Evolutionary conservation across 2,888 invertebrate species (phyloP).

Genomic region (Oegoconia quadripuncta): DNA sequence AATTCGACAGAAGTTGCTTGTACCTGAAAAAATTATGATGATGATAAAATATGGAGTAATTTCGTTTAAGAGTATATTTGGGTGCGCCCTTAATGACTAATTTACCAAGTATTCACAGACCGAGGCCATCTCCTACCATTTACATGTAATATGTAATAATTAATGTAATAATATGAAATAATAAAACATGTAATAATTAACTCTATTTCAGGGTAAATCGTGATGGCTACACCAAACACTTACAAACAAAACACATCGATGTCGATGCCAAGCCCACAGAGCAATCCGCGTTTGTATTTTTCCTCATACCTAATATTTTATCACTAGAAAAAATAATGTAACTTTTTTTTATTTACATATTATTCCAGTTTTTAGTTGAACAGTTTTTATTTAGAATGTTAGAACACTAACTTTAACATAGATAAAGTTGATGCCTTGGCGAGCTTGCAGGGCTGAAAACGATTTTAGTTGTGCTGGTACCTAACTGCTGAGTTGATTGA

Average conservation of each 20-base stretch:
- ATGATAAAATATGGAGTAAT: no score
- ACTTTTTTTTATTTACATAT: not conserved
- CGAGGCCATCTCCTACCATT: no score
- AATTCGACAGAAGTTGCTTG: no score
- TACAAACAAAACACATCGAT: constrained; percentile 90
- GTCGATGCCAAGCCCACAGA: constrained; percentile 84
- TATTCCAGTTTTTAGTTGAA: not conserved
- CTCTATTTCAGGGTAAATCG: constrained; percentile 31
- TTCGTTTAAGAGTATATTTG: no score
- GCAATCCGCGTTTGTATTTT: constrained; percentile 84
- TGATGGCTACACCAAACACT: constrained; percentile 89
- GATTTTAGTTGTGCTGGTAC: constrained; percentile 58
- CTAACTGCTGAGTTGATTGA: constrained; percentile 52
- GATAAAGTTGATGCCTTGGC: constrained; percentile 49
- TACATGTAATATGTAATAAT: no score
- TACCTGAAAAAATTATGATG: no score
- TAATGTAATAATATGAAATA: no score
- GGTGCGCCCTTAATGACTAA: no score
- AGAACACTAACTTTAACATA: constrained; percentile 63
- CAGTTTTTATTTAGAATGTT: constrained; percentile 38
- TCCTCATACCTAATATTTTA: constrained; percentile 20
- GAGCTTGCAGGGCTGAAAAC: constrained; percentile 64
- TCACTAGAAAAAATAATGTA: constrained; percentile 1
- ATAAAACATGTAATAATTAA: no score
- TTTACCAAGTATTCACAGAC: no score